phyloP scores from a whole-genome alignment of 2,113 vertebrate species.

The Dendropsophus ebraccatus region DNA sequence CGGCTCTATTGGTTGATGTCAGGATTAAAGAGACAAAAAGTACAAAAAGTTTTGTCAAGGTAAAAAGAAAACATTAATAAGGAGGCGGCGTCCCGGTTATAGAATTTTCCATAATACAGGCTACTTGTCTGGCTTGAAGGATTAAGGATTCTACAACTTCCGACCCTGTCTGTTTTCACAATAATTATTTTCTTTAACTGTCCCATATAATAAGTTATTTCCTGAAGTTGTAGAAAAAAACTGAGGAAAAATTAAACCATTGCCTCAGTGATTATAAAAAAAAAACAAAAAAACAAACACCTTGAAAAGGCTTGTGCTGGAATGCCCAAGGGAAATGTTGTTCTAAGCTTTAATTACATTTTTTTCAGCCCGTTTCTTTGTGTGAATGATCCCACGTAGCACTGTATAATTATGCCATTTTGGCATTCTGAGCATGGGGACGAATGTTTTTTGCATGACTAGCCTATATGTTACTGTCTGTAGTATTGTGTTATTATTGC shows the following conservation, averaged over 20 bases:
- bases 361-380: slow-evolving; percentile 72
- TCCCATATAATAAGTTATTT: slow-evolving; percentile 69
- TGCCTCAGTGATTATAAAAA: background rate
- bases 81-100: slow-evolving; percentile 43
- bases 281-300: slow-evolving; percentile 36
- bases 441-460: slow-evolving; percentile 74
- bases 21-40: background rate
- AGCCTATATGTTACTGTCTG: slow-evolving; percentile 66
- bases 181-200: slow-evolving; percentile 64
- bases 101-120: slow-evolving; percentile 61
- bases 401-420: slow-evolving; percentile 74
- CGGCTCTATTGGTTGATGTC: background rate
- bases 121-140: slow-evolving; percentile 59
- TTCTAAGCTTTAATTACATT: slow-evolving; percentile 75
- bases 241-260: slow-evolving; percentile 40
- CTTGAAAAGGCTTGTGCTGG: slow-evolving; percentile 64
- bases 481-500: slow-evolving; percentile 68
- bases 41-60: background rate
- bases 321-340: slow-evolving; percentile 68
- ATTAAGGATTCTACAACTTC: slow-evolving; percentile 62
- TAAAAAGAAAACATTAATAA: slow-evolving; percentile 44
- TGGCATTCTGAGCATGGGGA: slow-evolving; percentile 68
- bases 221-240: slow-evolving; percentile 57
- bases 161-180: slow-evolving; percentile 64
- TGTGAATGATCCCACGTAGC: slow-evolving; percentile 71